phyloP scores from a whole-genome alignment of 2,888 invertebrate genomes.

The Eristalis arbustorum region DNA sequence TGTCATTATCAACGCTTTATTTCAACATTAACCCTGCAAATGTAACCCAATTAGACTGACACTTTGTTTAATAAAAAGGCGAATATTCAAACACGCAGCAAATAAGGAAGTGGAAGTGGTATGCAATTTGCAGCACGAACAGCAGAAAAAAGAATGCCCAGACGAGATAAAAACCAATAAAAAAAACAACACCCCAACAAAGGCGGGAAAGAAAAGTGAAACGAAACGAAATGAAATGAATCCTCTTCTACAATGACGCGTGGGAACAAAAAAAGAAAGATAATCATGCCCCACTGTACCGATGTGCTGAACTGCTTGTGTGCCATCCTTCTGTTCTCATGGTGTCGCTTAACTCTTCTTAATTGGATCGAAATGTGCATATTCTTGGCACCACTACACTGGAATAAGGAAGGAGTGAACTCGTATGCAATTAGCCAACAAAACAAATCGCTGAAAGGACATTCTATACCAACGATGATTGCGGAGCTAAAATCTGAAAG shows the following conservation, averaged over 20 bases:
- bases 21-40: background rate
- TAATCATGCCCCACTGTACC: constrained; percentile 45
- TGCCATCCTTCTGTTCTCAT: constrained; percentile 40
- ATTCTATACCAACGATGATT: constrained; percentile 37
- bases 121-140: background rate
- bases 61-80: background rate
- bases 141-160: background rate
- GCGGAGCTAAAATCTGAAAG: background rate
- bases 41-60: background rate
- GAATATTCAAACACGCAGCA: background rate
- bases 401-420: background rate
- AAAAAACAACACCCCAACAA: constrained; percentile 38
- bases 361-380: constrained; percentile 66
- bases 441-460: background rate
- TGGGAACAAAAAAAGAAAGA: constrained; percentile 42
- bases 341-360: constrained; percentile 67
- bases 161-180: constrained; percentile 30
- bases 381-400: constrained; percentile 34
- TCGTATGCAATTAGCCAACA: background rate
- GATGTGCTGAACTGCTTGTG: constrained; percentile 24
- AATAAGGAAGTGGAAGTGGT: background rate
- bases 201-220: constrained; percentile 41
- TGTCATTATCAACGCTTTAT: background rate
- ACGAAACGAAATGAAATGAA: constrained; percentile 3
- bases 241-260: constrained; percentile 20